Percentiles rank a stretch among this genome's conserved stretches.
Conservation (phyloP, 2,113 vertebrate genomes). For the Ptychochromis oligacanthus region DNA sequence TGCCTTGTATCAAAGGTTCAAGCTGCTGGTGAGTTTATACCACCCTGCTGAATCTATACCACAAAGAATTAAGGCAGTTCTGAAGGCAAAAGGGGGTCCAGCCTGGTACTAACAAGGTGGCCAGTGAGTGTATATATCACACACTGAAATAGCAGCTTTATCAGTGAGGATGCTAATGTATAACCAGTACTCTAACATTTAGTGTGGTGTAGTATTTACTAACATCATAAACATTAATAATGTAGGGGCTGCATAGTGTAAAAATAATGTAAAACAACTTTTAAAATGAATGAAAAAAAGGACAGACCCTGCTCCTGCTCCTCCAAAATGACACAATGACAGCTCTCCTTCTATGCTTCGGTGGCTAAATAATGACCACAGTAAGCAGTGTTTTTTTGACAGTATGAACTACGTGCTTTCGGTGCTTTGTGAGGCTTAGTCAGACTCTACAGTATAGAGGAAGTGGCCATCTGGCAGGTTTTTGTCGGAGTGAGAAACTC, state of each 20-base stretch:
- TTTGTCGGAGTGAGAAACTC: neutral
- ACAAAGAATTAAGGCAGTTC: neutral
- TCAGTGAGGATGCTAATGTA: constrained; percentile 6
- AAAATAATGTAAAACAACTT: neutral
- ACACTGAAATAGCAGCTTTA: neutral
- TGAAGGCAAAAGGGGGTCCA: neutral
- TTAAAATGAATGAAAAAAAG: neutral
- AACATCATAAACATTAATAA: constrained; percentile 38
- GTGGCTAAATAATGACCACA: neutral
- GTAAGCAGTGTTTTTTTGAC: neutral
- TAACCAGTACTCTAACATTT: constrained; percentile 18
- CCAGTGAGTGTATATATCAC: neutral
- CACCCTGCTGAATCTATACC: fast-evolving
- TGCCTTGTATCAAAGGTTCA: neutral
- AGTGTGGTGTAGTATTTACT: constrained; percentile 11
- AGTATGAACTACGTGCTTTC: neutral
- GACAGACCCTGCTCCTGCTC: neutral
- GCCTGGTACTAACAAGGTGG: neutral
- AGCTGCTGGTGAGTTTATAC: neutral
- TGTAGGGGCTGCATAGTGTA: constrained; percentile 12
- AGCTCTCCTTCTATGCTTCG: neutral
- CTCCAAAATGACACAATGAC: neutral
- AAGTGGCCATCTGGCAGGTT: neutral
- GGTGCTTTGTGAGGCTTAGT: neutral
- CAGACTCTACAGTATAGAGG: neutral